phyloP scores from a whole-genome alignment of 2,797 vertebrate species.

The Hephaestus fuliginosus region DNA sequence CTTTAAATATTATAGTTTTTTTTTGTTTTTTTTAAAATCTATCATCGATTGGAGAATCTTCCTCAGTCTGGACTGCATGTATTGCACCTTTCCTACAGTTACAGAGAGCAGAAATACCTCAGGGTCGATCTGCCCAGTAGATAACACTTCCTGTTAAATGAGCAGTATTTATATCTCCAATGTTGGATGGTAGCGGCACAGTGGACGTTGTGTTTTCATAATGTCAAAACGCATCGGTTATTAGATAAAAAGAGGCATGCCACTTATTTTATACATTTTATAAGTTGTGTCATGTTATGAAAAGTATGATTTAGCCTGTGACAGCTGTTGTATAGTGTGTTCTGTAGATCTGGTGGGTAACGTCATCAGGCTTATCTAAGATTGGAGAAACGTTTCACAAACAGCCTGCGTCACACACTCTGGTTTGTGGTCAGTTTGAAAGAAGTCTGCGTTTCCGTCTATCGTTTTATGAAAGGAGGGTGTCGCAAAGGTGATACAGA shows the following conservation, averaged over 20 bases:
- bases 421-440: too few relatives aligned
- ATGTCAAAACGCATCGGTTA: not conserved
- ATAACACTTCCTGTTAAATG: not conserved
- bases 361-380: not conserved
- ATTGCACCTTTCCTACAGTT: not conserved
- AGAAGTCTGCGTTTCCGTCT: not conserved
- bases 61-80: not conserved
- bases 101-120: not conserved
- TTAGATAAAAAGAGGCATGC: not conserved
- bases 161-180: not conserved
- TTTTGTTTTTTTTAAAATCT: not conserved
- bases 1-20: not conserved
- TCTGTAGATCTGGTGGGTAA: not conserved
- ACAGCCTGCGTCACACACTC: too few relatives aligned
- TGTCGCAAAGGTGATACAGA: not conserved
- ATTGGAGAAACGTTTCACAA: not conserved
- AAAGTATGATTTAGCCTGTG: not conserved
- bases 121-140: not conserved
- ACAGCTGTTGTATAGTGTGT: not conserved
- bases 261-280: not conserved
- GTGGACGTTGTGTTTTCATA: not conserved
- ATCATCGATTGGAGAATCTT: conserved; percentile 9
- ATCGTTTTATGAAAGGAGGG: not conserved
- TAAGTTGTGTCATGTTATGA: not conserved
- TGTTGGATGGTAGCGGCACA: not conserved